A percentile compares a stretch with the other conserved stretches of the same genome.
phyloP scores from a whole-genome alignment of 2,113 vertebrate species.

The Colistium nudipinnis region DNA sequence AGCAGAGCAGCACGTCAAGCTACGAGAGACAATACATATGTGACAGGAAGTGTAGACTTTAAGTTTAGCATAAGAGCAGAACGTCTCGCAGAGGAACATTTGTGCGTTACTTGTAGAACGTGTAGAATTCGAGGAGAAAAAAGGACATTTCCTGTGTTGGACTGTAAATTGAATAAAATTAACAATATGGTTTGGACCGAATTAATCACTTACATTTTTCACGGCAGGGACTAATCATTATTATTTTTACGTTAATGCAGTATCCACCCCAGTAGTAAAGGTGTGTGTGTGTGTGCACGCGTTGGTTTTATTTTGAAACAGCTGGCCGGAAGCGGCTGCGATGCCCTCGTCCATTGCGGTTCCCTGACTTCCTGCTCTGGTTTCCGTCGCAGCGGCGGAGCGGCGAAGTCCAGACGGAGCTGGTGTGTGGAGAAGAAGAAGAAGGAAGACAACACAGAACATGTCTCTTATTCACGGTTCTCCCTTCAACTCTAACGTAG shows the following conservation, averaged over 20 bases:
- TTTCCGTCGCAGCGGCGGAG: conserved; percentile 40
- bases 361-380: conserved; percentile 80
- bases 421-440: neutral
- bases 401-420: conserved; percentile 23
- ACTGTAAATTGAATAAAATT: too few relatives aligned
- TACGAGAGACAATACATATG: neutral
- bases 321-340: neutral
- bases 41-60: conserved; percentile 17
- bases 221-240: too few relatives aligned
- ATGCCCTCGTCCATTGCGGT: neutral
- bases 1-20: conserved; percentile 73
- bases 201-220: too few relatives aligned
- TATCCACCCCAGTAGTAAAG: too few relatives aligned
- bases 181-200: too few relatives aligned
- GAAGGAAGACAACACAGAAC: conserved; percentile 2
- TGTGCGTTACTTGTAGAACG: too few relatives aligned
- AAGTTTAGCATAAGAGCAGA: conserved; percentile 43
- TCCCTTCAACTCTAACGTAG: neutral
- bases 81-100: neutral
- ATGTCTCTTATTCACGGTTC: conserved; percentile 13
- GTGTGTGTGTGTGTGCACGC: too few relatives aligned
- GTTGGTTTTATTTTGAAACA: conserved; percentile 63
- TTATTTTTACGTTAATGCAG: too few relatives aligned
- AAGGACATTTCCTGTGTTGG: too few relatives aligned
- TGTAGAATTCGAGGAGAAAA: too few relatives aligned